Evolutionary conservation across 2,888 invertebrate genomes (phyloP).

Genomic region (Atrina japonica): DNA sequence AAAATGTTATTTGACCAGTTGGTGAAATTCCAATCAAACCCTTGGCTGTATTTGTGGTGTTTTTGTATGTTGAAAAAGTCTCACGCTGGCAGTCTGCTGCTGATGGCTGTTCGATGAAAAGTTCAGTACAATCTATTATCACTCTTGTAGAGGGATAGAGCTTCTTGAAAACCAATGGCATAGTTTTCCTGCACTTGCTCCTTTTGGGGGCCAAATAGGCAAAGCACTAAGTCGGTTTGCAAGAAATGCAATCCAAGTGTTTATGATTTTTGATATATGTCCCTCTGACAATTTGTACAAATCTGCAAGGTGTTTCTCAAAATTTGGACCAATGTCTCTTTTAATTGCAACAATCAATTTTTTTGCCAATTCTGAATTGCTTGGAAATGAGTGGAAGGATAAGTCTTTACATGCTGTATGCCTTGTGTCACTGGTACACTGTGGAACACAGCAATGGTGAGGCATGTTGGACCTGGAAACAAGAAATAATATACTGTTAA

Average conservation of each 20-base stretch:
- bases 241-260: slow-evolving; percentile 31
- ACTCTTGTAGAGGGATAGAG: slow-evolving; percentile 17
- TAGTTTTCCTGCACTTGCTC: slow-evolving; percentile 7
- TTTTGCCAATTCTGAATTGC: background rate
- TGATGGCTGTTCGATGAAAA: slow-evolving; percentile 35
- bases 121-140: slow-evolving; percentile 40
- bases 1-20: slow-evolving; percentile 34
- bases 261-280: slow-evolving; percentile 13
- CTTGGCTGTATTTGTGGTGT: slow-evolving; percentile 34
- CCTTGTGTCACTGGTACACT: background rate
- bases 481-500: too few species aligned
- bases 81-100: slow-evolving; percentile 29
- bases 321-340: slow-evolving; percentile 1
- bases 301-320: slow-evolving; percentile 12
- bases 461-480: too few species aligned
- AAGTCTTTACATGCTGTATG: background rate
- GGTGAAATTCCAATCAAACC: slow-evolving; percentile 38
- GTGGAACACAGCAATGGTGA: slow-evolving; percentile 1
- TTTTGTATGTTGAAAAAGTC: slow-evolving; percentile 38
- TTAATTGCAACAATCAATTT: background rate
- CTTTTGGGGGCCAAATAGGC: slow-evolving; percentile 29
- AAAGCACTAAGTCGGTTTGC: slow-evolving; percentile 21
- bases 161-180: slow-evolving; percentile 22
- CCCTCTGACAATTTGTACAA: slow-evolving; percentile 18
- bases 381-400: background rate